Evolutionary conservation across 2,113 vertebrate genomes (phyloP).

Genomic region (Gulo gulo): DNA sequence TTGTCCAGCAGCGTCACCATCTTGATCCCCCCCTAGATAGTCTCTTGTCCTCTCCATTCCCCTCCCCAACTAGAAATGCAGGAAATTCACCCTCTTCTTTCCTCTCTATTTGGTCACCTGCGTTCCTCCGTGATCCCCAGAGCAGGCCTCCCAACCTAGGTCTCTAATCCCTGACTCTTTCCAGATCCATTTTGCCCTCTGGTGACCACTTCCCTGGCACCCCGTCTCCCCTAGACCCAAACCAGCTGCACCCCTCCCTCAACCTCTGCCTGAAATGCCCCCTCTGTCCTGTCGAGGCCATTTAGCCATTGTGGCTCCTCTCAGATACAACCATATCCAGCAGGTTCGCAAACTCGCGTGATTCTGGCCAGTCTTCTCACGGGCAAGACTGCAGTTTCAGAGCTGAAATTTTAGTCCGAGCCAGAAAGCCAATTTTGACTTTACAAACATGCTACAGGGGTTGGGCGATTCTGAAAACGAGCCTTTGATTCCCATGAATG

Average conservation of each 20-base stretch:
- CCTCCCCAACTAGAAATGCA: not conserved
- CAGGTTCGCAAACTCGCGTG: not conserved
- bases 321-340: not conserved
- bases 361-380: not conserved
- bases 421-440: not conserved
- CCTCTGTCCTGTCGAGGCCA: not conserved
- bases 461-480: not conserved
- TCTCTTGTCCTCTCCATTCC: not conserved
- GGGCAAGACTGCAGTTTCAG: not conserved
- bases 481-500: not conserved
- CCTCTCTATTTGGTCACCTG: not conserved
- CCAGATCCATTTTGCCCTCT: not conserved
- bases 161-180: not conserved
- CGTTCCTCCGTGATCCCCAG: fast-evolving
- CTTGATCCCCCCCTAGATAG: not conserved
- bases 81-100: not conserved
- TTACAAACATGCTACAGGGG: not conserved
- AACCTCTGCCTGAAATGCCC: not conserved
- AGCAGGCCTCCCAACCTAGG: not conserved
- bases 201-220: not conserved
- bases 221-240: not conserved
- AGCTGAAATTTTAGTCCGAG: not conserved
- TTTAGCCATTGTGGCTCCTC: not conserved
- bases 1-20: not conserved
- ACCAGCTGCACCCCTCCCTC: not conserved